Evolutionary conservation across 2,797 vertebrate genomes (phyloP), one percentile per base, ranked within the genome.

Genomic region (Poeciliopsis gracilis): DNA sequence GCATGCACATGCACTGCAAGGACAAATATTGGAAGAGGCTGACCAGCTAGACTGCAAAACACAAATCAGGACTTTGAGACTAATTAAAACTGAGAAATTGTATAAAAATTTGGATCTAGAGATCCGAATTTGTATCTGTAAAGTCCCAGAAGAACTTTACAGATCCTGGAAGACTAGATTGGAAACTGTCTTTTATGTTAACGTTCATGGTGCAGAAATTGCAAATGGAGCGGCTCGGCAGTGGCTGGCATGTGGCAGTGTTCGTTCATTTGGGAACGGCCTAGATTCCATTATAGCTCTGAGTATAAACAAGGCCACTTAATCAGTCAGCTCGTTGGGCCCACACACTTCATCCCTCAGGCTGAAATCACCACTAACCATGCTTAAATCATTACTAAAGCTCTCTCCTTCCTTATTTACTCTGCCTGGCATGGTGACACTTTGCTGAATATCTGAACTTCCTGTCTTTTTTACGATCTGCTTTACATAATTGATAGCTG

Each of bases 301-400:
- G 61, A 88, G 80, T 78, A 88, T 88, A 88, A 91, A 91, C 83
- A 89, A 81, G 77, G 43, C 72, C 59, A 75, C 77, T 85, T 84
- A 90, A 91, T 92, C 89, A 88, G 77, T 88, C 75, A 67, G 75
- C 77, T 77, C 45, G n/a, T 80, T 70, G 59, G 73, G 72, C 75
- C 72, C 63, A 76, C 77, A 82, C 86, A 82, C 78, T 70, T 71
- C 46, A 51, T 80, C 88, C 86, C 88, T 82, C 46, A 53, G 83
- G 88, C 81, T 76, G 67, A 79, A 83, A 69, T 86, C 77, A 46
- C 85, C 72, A 28, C 70, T 84, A 88, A 83, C 75, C 71, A 78
- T 83, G 81, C 81, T 84, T 84, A 88, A 86, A 91, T 90, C 82
- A 83, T 78, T 51, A 73, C 88, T 77, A 38, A 87, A 74, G 63